Percentiles rank a stretch among this genome's conserved stretches.
Evolutionary conservation across 2,888 invertebrate genomes (phyloP).

Genomic region (Drosophila barbarae): DNA sequence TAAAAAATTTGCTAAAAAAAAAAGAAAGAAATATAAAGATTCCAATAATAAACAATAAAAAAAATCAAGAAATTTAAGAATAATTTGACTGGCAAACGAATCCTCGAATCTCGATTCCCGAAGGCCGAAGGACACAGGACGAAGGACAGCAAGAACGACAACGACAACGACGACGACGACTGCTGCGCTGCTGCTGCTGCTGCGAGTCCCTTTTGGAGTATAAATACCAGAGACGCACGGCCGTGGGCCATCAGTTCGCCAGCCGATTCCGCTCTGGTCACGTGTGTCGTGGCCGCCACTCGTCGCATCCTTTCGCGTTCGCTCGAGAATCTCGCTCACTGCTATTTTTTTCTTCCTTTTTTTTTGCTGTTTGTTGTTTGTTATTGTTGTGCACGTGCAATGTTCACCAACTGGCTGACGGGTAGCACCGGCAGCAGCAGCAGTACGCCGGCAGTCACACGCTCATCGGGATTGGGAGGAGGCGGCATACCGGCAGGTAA

Average conservation of each 20-base stretch:
- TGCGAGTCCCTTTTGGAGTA: slow-evolving; percentile 54
- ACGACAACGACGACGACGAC: not conserved
- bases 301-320: slow-evolving; percentile 11
- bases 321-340: slow-evolving; percentile 6
- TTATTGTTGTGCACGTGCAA: slow-evolving; percentile 38
- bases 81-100: not conserved
- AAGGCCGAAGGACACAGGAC: slow-evolving; percentile 17
- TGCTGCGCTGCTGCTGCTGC: slow-evolving; percentile 7
- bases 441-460: slow-evolving; percentile 18
- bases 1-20: too few relatives aligned
- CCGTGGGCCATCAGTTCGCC: slow-evolving; percentile 77
- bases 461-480: slow-evolving; percentile 17
- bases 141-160: slow-evolving; percentile 7
- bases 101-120: not conserved
- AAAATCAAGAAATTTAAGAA: not conserved
- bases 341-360: not conserved
- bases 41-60: not conserved
- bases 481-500: slow-evolving; percentile 7
- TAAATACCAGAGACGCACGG: slow-evolving; percentile 77
- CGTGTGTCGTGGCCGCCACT: slow-evolving; percentile 20
- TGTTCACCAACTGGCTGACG: slow-evolving; percentile 80
- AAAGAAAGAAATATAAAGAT: too few relatives aligned
- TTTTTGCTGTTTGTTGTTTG: slow-evolving; percentile 17
- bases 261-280: slow-evolving; percentile 73
- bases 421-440: slow-evolving; percentile 59